Conservation (phyloP, 2,113 vertebrate genomes). For the Sander vitreus region DNA sequence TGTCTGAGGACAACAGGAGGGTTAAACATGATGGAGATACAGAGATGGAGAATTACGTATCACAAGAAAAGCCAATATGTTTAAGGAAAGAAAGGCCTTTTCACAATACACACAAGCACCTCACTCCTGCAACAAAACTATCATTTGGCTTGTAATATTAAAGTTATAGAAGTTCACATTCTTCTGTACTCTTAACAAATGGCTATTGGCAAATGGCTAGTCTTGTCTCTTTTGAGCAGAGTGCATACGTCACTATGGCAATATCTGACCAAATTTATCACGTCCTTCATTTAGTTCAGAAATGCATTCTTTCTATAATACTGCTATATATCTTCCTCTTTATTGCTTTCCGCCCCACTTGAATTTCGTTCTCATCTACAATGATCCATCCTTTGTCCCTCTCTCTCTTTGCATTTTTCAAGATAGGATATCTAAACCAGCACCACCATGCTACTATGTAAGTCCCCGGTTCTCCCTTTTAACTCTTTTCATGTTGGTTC, state of each 20-base stretch:
- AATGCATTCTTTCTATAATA: neutral
- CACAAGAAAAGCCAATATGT: neutral
- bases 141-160: neutral
- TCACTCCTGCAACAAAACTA: neutral
- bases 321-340: neutral
- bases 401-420: neutral
- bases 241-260: neutral
- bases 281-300: neutral
- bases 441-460: neutral
- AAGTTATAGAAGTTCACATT: neutral
- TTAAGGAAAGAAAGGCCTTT: neutral
- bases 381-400: neutral
- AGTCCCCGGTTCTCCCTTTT: constrained; percentile 3
- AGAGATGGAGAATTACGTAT: neutral
- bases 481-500: neutral
- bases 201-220: too few relatives aligned
- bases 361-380: constrained; percentile 19
- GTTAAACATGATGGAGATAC: too few relatives aligned
- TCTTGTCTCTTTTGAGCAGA: neutral
- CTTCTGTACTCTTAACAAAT: neutral
- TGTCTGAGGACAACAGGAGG: too few relatives aligned
- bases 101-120: too few relatives aligned
- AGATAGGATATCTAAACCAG: constrained; percentile 29
- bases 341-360: constrained; percentile 7
- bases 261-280: neutral